Evolutionary conservation across 2,888 invertebrate species (phyloP).

Genomic region (Cantharis flavilabris): DNA sequence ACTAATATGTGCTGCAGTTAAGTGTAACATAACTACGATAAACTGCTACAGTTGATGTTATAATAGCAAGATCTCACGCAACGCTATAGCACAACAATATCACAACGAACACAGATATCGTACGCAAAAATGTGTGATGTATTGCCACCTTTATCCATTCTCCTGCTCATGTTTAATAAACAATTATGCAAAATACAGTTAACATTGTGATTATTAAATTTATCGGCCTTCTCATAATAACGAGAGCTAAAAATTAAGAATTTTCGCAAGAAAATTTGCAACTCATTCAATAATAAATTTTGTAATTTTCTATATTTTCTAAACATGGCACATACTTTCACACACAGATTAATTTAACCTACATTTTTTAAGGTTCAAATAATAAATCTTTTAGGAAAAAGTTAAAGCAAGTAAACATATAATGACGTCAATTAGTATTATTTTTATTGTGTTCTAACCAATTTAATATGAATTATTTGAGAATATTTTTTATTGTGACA

Average conservation of each 20-base stretch:
- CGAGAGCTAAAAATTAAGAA: neutral
- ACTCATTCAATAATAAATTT: neutral
- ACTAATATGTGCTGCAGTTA: constrained; percentile 50
- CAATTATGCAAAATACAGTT: neutral
- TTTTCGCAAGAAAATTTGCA: neutral
- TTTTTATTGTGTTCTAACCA: neutral
- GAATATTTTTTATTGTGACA: neutral
- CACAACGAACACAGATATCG: constrained; percentile 23
- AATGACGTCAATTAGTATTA: neutral
- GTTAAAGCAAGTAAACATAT: neutral
- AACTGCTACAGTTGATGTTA: constrained; percentile 46
- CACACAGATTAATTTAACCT: neutral
- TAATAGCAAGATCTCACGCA: constrained; percentile 50
- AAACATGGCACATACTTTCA: neutral
- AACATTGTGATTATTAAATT: neutral
- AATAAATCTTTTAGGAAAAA: neutral
- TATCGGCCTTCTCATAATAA: neutral
- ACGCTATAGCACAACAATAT: constrained; percentile 23
- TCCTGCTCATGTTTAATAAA: neutral
- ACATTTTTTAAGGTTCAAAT: neutral
- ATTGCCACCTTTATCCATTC: constrained; percentile 10
- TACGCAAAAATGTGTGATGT: constrained; percentile 28
- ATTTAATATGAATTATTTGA: neutral
- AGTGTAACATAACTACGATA: constrained; percentile 47
- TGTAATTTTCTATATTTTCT: neutral